Evolutionary conservation across 2,113 vertebrate species (phyloP).

Genomic region (Corynorhinus townsendii): DNA sequence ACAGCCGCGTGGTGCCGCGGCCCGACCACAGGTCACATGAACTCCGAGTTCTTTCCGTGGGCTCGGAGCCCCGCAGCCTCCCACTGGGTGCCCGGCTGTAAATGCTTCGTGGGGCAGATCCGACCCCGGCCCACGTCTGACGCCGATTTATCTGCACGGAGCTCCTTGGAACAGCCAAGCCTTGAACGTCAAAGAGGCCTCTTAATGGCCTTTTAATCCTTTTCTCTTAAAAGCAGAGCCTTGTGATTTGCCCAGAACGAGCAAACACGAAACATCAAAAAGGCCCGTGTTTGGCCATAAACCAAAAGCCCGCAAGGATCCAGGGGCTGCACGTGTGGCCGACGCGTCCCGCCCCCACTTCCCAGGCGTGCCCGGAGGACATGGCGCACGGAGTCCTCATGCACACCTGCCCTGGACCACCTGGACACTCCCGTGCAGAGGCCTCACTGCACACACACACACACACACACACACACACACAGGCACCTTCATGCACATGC

Average conservation of each 20-base stretch:
- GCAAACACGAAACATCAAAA: not conserved
- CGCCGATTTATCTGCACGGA: not conserved
- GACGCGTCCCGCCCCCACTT: fast-evolving
- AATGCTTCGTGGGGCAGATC: fast-evolving
- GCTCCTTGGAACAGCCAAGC: not conserved
- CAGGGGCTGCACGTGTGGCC: not conserved
- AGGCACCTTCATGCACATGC: not conserved
- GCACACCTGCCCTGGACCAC: not conserved
- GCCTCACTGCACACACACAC: not conserved
- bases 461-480: no score
- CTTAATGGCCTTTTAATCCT: not conserved
- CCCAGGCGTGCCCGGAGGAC: fast-evolving
- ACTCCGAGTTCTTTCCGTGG: no score
- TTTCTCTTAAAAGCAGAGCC: not conserved
- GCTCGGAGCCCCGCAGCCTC: fast-evolving
- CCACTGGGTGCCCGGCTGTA: fast-evolving
- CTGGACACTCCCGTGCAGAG: not conserved
- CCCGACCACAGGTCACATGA: not conserved
- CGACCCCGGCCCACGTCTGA: not conserved
- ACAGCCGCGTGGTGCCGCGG: fast-evolving
- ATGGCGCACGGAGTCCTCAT: fast-evolving
- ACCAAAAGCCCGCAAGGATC: not conserved
- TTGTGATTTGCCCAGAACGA: not conserved
- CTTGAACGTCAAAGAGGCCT: not conserved
- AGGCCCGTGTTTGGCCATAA: not conserved